These are phyloP conservation scores for Aselliscus stoliczkanus DNA, from an alignment of 2,797 vertebrate genomes.

Conservation along the genomic window DNA sequence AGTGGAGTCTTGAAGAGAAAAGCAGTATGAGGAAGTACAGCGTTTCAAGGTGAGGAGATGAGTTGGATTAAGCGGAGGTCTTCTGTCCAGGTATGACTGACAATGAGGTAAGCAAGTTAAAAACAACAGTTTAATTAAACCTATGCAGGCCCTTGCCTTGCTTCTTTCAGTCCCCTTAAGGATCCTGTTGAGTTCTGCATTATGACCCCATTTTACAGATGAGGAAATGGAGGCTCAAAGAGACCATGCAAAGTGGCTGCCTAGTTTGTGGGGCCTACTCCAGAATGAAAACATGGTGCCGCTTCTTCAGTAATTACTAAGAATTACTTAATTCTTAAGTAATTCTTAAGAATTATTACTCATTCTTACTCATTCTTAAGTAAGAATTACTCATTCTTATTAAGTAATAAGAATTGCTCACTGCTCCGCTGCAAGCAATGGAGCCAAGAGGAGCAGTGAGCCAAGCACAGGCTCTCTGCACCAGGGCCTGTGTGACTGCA, in stretches of 20 bases:
- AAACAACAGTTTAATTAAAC: not conserved
- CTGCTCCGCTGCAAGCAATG: no score
- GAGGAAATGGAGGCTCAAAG: not conserved
- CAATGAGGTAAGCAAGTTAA: not conserved
- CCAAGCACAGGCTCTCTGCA: not conserved
- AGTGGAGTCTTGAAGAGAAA: not conserved
- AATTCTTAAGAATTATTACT: no score
- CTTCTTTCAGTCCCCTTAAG: not conserved
- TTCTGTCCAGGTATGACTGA: not conserved
- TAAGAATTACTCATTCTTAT: no score
- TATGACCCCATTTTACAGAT: not conserved
- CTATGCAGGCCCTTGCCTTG: fast-evolving
- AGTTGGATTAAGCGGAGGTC: not conserved
- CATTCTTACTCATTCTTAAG: no score
- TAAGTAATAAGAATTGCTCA: no score
- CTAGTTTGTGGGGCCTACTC: not conserved
- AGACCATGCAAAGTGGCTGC: not conserved
- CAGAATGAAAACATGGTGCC: not conserved
- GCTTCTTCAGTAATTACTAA: not conserved
- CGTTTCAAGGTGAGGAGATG: not conserved
- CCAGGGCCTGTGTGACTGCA: not conserved
- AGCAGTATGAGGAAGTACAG: not conserved
- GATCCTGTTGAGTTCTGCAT: not conserved
- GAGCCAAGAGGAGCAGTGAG: no score
- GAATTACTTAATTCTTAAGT: no score